Conservation (phyloP, 2,113 vertebrate genomes). For the Lipophrys pholis region DNA sequence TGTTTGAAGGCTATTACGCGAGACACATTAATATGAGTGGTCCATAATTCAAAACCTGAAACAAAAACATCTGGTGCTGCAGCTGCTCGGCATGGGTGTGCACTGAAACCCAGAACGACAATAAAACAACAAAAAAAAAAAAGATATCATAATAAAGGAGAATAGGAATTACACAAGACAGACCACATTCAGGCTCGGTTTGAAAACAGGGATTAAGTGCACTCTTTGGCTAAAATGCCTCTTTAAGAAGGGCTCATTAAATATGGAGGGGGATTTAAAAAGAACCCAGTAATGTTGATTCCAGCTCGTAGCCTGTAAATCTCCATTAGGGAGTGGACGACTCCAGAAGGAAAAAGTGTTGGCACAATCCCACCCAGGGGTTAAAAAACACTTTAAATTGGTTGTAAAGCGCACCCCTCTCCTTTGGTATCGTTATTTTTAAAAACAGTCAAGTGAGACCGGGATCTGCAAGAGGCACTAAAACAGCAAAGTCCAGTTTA, state of each 20-base stretch:
- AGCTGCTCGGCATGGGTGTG: constrained; percentile 47
- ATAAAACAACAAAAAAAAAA: constrained; percentile 31
- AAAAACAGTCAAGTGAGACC: constrained; percentile 31
- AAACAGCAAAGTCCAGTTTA: constrained; percentile 27
- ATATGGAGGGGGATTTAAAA: constrained; percentile 38
- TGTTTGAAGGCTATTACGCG: constrained; percentile 26
- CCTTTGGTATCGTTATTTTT: constrained; percentile 28
- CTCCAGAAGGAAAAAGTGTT: constrained; percentile 18
- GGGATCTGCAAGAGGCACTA: constrained; percentile 41
- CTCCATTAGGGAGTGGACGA: constrained; percentile 36
- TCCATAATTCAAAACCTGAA: constrained; percentile 57
- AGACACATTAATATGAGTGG: constrained; percentile 43
- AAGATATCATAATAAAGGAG: constrained; percentile 23
- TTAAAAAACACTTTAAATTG: constrained; percentile 38
- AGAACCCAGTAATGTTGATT: constrained; percentile 31
- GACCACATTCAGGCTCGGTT: constrained; percentile 32
- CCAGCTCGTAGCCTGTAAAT: constrained; percentile 37
- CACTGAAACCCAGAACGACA: constrained; percentile 28
- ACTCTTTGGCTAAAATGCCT: constrained; percentile 46
- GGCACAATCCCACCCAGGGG: constrained; percentile 35
- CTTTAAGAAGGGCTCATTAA: constrained; percentile 52
- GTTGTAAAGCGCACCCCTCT: constrained; percentile 41
- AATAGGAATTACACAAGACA: constrained; percentile 46
- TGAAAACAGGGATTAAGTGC: constrained; percentile 57
- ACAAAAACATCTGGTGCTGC: constrained; percentile 63